Conservation (phyloP, 1,140 invertebrate species). For the Carposina sasakii region DNA sequence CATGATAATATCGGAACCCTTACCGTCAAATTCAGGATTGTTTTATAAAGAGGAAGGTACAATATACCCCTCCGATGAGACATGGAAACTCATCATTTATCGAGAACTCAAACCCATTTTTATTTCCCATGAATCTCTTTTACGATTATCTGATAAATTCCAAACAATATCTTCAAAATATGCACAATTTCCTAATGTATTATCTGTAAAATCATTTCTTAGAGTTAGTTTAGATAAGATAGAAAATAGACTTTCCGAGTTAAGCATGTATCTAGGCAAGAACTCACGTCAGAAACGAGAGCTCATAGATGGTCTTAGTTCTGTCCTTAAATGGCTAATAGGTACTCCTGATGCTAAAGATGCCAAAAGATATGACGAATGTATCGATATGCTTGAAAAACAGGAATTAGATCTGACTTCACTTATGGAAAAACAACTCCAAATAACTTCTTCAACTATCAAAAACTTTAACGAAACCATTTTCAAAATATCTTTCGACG, state of each 20-base stretch:
- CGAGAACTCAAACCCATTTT: conserved; percentile 4
- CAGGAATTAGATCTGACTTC: conserved; percentile 24
- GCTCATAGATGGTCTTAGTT: background rate
- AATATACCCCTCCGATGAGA: background rate
- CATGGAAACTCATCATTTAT: conserved; percentile 5
- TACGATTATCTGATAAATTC: background rate
- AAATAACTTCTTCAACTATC: conserved; percentile 23
- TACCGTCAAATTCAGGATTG: background rate
- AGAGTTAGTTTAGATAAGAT: conserved; percentile 2
- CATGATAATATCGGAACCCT: background rate
- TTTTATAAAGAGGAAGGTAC: background rate
- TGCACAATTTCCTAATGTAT: background rate
- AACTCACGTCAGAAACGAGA: conserved; percentile 6
- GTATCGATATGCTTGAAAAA: conserved; percentile 26
- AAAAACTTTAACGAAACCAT: conserved; percentile 28
- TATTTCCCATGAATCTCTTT: background rate
- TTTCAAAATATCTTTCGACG: conserved; percentile 23
- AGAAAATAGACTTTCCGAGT: background rate
- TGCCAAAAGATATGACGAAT: conserved; percentile 25
- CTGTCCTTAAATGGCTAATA: conserved; percentile 1
- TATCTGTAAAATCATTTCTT: background rate
- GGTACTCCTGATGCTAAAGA: conserved; percentile 27
- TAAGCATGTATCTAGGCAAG: conserved; percentile 9
- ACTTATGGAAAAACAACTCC: conserved; percentile 22
- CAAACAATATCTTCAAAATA: background rate